Conservation (phyloP, 1,140 invertebrate species). For the Megalonaias nervosa region DNA sequence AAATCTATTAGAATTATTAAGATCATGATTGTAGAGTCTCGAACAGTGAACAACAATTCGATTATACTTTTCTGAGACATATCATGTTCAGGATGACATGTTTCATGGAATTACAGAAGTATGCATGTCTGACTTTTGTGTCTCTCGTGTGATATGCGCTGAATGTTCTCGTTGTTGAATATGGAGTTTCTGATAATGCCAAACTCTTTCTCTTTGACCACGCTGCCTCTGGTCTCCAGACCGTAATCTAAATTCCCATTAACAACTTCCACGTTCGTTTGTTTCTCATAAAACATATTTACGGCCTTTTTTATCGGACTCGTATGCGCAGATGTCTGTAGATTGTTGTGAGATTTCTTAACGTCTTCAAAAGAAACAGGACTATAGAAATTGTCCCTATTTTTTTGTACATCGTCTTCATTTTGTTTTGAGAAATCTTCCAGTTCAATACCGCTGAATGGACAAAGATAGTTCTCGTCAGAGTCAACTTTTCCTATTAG, state of each 20-base stretch:
- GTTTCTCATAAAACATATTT: not conserved
- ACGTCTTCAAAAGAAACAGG: conserved; percentile 62
- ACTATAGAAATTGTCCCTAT: not conserved
- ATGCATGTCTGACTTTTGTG: too few relatives aligned
- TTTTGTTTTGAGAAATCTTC: conserved; percentile 40
- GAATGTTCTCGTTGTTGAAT: not conserved
- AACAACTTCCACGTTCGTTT: conserved; percentile 2
- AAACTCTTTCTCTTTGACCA: conserved; percentile 10
- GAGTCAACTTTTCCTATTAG: conserved; percentile 41
- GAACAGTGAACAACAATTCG: too few relatives aligned
- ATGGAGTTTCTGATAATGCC: conserved; percentile 10
- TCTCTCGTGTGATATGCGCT: too few relatives aligned
- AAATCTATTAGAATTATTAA: too few relatives aligned
- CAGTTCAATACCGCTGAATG: conserved; percentile 49
- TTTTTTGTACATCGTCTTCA: conserved; percentile 6
- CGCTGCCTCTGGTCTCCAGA: not conserved
- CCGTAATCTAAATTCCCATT: not conserved
- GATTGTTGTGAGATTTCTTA: conserved; percentile 20
- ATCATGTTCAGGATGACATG: too few relatives aligned
- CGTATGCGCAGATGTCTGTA: conserved; percentile 9
- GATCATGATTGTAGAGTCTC: too few relatives aligned
- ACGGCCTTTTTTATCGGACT: not conserved
- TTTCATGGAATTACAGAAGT: too few relatives aligned
- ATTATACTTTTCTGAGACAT: too few relatives aligned
- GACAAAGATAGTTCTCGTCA: conserved; percentile 39